Evolutionary conservation across 2,888 invertebrate species (phyloP), one percentile per base, ranked within the genome.

Genomic region (Brassicogethes aeneus): DNA sequence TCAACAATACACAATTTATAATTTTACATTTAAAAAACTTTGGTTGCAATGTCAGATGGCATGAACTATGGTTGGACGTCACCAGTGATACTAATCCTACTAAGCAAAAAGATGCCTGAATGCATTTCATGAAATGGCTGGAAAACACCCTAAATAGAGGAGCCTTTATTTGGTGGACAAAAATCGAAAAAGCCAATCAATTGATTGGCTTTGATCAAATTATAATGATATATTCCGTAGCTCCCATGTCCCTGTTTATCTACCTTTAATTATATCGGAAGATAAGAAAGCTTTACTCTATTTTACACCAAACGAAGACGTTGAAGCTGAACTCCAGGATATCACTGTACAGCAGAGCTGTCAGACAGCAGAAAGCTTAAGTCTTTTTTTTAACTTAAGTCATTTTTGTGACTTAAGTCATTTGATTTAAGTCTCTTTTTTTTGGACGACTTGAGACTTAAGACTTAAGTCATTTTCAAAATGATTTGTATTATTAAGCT

Each of bases 271-370:
- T 16, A 47, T 51, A 13, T 45, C 43, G 10, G 59, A 57, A 36
- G 66, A 66, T 2, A 53, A 51, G 40, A 53, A 54, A 17, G 54
- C 65, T 2, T 41, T 68, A 15, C 46, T 54, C 35, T 54, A 60
- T 34, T 46, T 68, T 1, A 45, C 63, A 33, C 53, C 51, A 3
- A 49, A 42, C n/a, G 45, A 48, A 3, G 53, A 66, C 41, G 54
- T 66, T 2, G 62, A 64, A 14, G 61, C 61, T 36, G 66, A 68
- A 48, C 41, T 66, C 7, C 53, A 57, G 23, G 65, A 65, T 41
- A 68, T 68, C 12, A n/a, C n/a, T n/a, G n/a, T n/a, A n/a, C n/a
- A n/a, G n/a, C n/a, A n/a, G n/a, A n/a, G n/a, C n/a, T n/a, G n/a
- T n/a, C n/a, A n/a, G n/a, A n/a, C n/a, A n/a, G n/a, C n/a, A n/a